Evolutionary conservation across 2,888 invertebrate species (phyloP).

Genomic region (Pachymerium ferrugineum): DNA sequence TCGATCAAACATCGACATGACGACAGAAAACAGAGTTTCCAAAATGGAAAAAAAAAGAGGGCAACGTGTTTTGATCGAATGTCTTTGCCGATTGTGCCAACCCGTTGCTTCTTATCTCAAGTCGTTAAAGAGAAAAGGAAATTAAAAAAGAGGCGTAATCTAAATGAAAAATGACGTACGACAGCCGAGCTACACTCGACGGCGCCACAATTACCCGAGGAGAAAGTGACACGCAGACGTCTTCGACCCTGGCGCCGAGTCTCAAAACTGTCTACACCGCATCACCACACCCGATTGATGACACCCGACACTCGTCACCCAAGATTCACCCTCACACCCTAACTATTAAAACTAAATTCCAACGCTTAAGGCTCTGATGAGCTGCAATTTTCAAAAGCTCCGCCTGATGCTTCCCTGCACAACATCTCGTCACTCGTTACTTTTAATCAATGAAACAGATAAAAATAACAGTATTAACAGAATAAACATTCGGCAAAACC

Average conservation of each 20-base stretch:
- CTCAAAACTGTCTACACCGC: not conserved
- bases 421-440: too few relatives aligned
- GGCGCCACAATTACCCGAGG: slow-evolving; percentile 27
- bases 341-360: slow-evolving; percentile 23
- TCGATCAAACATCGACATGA: slow-evolving; percentile 24
- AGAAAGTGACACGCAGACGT: slow-evolving; percentile 17
- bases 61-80: slow-evolving; percentile 9
- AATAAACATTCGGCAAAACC: too few relatives aligned
- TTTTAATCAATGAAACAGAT: too few relatives aligned
- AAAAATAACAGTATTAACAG: too few relatives aligned
- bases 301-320: slow-evolving; percentile 23
- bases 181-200: slow-evolving; percentile 8
- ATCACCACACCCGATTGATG: slow-evolving; percentile 1
- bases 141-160: slow-evolving; percentile 17
- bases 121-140: slow-evolving; percentile 22
- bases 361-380: not conserved
- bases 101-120: not conserved
- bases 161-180: slow-evolving; percentile 27
- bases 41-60: not conserved
- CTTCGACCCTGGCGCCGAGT: slow-evolving; percentile 8
- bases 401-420: not conserved
- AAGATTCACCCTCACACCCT: not conserved
- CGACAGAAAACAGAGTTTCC: not conserved
- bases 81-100: not conserved
- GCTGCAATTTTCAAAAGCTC: not conserved